A percentile compares a stretch with the other conserved stretches of the same genome.
Conservation (phyloP, 1,140 invertebrate species). For the Ganaspis sp. region DNA sequence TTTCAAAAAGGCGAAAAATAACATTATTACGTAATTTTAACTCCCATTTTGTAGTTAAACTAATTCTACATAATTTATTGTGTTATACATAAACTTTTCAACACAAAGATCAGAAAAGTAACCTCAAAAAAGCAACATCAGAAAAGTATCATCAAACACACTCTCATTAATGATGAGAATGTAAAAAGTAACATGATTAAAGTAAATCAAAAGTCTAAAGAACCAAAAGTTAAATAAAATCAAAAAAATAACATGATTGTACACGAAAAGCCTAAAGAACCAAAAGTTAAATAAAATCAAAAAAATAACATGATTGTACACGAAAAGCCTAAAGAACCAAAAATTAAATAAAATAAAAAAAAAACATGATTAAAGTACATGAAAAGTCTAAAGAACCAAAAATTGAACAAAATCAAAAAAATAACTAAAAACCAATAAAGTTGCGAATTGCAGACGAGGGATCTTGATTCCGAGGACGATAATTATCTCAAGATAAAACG, state of each 20-base stretch:
- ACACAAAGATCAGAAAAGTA: too few species aligned
- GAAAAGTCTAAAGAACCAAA: background rate
- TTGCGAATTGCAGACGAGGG: background rate
- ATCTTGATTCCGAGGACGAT: background rate
- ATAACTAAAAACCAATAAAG: background rate
- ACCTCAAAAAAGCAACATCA: too few species aligned
- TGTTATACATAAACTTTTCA: too few species aligned
- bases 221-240: background rate
- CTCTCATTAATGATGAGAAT: too few species aligned
- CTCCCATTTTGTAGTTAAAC: too few species aligned
- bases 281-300: background rate
- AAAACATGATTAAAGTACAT: too few species aligned
- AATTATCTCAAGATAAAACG: constrained; percentile 1
- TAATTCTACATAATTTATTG: too few species aligned
- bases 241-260: background rate
- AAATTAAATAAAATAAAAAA: background rate
- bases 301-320: background rate
- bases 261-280: background rate
- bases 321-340: background rate
- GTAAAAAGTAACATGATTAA: too few species aligned
- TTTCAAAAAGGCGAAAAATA: too few species aligned
- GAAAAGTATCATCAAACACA: too few species aligned
- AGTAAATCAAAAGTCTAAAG: background rate
- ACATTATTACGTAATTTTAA: too few species aligned
- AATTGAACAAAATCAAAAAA: background rate